Percentiles rank a stretch among this genome's conserved stretches.
These are phyloP conservation scores for Furcifer pardalis DNA, from an alignment of 2,797 vertebrate species.

Conservation along the genomic window DNA sequence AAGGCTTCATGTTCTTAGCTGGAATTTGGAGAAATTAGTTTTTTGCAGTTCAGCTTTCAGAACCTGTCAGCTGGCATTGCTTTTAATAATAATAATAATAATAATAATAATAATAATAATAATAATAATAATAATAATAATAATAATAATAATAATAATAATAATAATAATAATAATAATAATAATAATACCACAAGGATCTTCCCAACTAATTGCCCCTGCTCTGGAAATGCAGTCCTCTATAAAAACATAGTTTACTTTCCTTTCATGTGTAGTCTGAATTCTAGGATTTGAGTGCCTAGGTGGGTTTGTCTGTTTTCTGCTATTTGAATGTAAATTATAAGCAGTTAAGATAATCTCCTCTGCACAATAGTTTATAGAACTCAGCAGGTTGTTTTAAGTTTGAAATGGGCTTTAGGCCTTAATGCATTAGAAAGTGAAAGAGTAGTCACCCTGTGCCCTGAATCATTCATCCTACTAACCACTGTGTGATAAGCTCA, in stretches of 20 bases:
- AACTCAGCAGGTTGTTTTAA: conserved; percentile 52
- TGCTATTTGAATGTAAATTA: conserved; percentile 24
- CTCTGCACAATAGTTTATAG: conserved; percentile 45
- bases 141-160: no score
- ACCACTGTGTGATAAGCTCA: conserved; percentile 56
- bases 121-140: no score
- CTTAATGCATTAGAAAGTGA: conserved; percentile 49
- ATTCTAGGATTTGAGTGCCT: background rate
- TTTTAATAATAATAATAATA: no score
- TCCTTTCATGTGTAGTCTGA: background rate
- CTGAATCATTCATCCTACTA: conserved; percentile 60
- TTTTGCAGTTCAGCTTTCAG: background rate
- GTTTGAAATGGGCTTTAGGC: conserved; percentile 47
- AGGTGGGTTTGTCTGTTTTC: background rate
- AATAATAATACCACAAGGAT: no score
- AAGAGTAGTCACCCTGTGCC: conserved; percentile 57
- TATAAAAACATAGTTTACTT: no score
- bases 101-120: no score
- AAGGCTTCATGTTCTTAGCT: no score
- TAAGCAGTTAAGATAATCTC: conserved; percentile 41
- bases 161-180: no score
- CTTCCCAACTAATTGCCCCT: no score
- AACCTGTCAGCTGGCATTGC: background rate
- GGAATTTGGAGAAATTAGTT: background rate
- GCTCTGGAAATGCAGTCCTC: no score